Evolutionary conservation across 2,888 invertebrate genomes (phyloP).

Genomic region (Pollenia angustigena): DNA sequence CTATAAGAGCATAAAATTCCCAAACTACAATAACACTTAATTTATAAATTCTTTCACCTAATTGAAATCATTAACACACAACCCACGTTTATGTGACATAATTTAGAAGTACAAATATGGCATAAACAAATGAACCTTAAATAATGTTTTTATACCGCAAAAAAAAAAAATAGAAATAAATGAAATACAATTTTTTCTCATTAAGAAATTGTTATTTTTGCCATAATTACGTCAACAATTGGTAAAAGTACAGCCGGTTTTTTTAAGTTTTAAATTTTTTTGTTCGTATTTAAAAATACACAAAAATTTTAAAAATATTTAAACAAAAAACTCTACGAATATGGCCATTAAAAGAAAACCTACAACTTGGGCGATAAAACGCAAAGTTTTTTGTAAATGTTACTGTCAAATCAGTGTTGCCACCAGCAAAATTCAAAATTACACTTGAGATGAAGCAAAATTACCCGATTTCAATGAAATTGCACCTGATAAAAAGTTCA

Average conservation of each 20-base stretch:
- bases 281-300: background rate
- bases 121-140: background rate
- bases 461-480: no score
- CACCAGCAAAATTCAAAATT: no score
- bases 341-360: constrained; percentile 1
- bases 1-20: no score
- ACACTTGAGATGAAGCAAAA: no score
- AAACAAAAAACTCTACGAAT: constrained; percentile 4
- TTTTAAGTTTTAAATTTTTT: background rate
- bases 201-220: constrained; percentile 55
- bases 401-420: background rate
- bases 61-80: background rate
- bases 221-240: constrained; percentile 67
- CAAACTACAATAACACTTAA: background rate
- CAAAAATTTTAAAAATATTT: constrained; percentile 35
- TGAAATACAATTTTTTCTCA: background rate
- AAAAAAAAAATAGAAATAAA: constrained; percentile 3
- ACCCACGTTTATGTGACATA: constrained; percentile 20
- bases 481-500: no score
- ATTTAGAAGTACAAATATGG: constrained; percentile 20
- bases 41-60: background rate
- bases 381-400: constrained; percentile 7
- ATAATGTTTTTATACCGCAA: background rate
- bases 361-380: constrained; percentile 16
- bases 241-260: constrained; percentile 37